phyloP scores from a whole-genome alignment of 2,113 vertebrate species.

The Nettapus auritus region DNA sequence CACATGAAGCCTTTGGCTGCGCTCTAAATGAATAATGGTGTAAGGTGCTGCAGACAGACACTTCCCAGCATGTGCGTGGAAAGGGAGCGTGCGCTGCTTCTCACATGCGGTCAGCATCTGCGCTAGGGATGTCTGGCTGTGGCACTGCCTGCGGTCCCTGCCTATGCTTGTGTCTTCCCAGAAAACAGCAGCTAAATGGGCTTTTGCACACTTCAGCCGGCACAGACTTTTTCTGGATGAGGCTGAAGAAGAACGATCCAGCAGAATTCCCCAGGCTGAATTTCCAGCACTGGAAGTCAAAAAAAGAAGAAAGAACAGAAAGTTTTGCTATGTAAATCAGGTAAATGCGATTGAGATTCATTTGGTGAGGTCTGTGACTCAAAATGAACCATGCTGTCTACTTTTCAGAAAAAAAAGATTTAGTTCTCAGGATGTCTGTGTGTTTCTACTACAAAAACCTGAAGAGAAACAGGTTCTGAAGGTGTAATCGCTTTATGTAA shows the following conservation, averaged over 20 bases:
- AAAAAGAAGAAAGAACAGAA: background rate
- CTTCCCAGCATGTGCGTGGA: background rate
- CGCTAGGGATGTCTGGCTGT: background rate
- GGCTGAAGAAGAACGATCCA: background rate
- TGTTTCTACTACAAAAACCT: background rate
- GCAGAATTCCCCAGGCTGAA: background rate
- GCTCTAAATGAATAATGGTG: background rate
- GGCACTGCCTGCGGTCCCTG: background rate
- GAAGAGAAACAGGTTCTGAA: background rate
- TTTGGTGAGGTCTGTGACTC: background rate
- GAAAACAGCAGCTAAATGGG: background rate
- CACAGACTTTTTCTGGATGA: background rate
- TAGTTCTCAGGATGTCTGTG: background rate
- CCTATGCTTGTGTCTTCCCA: background rate
- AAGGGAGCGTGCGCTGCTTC: background rate
- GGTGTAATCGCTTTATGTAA: background rate
- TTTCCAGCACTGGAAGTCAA: background rate
- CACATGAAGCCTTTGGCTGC: background rate
- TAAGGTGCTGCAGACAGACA: background rate
- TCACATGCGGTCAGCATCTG: background rate
- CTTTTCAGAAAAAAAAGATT: conserved; percentile 8
- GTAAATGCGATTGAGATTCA: background rate
- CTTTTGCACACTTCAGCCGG: background rate
- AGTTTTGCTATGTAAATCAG: background rate
- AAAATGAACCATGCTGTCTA: background rate